These are phyloP conservation scores for Sesamia inferens DNA, from an alignment of 2,888 invertebrate species.

Conservation along the genomic window DNA sequence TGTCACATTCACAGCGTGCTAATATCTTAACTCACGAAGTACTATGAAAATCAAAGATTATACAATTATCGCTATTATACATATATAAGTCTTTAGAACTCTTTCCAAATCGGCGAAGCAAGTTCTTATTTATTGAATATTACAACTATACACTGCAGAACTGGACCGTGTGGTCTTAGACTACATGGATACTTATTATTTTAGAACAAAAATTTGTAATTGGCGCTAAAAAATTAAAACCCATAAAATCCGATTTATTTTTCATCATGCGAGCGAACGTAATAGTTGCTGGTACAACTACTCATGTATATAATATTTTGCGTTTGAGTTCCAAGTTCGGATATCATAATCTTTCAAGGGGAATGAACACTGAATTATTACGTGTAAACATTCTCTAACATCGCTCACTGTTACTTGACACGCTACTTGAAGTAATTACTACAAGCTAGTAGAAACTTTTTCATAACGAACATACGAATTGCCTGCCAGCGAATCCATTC, in stretches of 20 bases:
- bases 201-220: too few relatives aligned
- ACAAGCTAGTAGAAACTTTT: background rate
- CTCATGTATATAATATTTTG: constrained; percentile 1
- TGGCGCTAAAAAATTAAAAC: background rate
- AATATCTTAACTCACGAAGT: too few relatives aligned
- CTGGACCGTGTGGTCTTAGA: too few relatives aligned
- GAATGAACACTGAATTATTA: constrained; percentile 37
- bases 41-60: constrained; percentile 13
- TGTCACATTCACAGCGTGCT: too few relatives aligned
- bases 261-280: background rate
- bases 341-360: constrained; percentile 27
- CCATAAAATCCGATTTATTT: background rate
- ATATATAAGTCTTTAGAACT: background rate
- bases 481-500: background rate
- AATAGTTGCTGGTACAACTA: background rate
- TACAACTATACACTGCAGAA: constrained; percentile 6
- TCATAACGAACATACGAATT: background rate
- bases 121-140: background rate
- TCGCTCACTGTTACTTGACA: constrained; percentile 23
- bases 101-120: constrained; percentile 1
- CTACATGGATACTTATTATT: too few relatives aligned
- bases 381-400: constrained; percentile 29
- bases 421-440: constrained; percentile 31
- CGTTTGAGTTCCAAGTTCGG: constrained; percentile 15
- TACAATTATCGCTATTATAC: background rate